Evolutionary conservation across 2,797 vertebrate genomes (phyloP).

Genomic region (Esox lucius): DNA sequence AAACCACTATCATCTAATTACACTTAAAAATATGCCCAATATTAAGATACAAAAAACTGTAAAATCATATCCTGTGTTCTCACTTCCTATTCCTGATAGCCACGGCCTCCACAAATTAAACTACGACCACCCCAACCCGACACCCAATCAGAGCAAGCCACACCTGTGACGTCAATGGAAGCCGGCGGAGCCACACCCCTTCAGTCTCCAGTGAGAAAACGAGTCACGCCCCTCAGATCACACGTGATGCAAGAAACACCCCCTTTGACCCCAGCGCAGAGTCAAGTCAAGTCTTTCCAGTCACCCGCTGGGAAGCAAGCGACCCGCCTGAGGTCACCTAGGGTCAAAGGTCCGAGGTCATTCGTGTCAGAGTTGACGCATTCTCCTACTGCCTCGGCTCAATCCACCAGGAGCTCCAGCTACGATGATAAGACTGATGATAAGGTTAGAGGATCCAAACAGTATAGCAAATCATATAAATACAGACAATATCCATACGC

Average conservation of each 20-base stretch:
- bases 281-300: constrained; percentile 19
- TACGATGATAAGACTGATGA: constrained; percentile 30
- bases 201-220: constrained; percentile 38
- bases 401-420: constrained; percentile 39
- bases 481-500: not conserved
- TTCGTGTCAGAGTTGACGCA: not conserved
- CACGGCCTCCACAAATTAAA: constrained; percentile 48
- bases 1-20: not conserved
- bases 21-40: not conserved
- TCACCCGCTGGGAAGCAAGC: constrained; percentile 28
- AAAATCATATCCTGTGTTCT: not conserved
- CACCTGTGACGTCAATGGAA: constrained; percentile 13
- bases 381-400: constrained; percentile 12
- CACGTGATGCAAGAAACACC: constrained; percentile 30
- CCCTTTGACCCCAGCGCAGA: constrained; percentile 30
- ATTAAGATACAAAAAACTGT: not conserved
- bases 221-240: constrained; percentile 38
- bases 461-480: not conserved
- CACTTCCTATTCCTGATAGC: constrained; percentile 29
- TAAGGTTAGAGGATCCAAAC: constrained; percentile 43
- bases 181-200: constrained; percentile 2
- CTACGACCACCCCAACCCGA: constrained; percentile 43
- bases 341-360: constrained; percentile 16
- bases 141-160: not conserved
- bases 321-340: constrained; percentile 39